Evolutionary conservation across 2,113 vertebrate genomes (phyloP), one percentile per base, ranked within the genome.

Genomic region (Axis porcinus): DNA sequence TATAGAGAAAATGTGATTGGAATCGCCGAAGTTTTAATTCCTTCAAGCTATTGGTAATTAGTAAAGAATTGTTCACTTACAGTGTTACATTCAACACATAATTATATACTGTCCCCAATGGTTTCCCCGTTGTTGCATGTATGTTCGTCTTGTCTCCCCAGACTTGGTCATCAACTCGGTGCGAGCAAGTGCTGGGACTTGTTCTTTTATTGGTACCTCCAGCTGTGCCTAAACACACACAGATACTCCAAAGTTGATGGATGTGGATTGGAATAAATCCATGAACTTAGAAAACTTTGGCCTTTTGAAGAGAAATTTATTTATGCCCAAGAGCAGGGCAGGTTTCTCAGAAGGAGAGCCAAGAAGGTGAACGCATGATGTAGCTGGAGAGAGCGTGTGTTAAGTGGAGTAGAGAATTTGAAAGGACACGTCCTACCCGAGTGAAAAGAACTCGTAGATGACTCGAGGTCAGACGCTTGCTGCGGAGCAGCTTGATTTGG

Each of bases 31-130:
- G 94, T 95, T 97, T 96, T 98, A 95, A 97, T 97, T 97, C 93
- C 88, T 97, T 96, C 64, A 94, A 94, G 91, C 78, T 97, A 95
- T 91, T 88, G 93, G 91, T 98, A 97, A 98, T 98, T 98, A 98
- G 96, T 87, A 81, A 95, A 95, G 95, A 95, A 98, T 30, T 92
- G 40, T 76, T 62, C 33, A 74, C 40, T 74, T 92, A 64, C 54
- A 95, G 76, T 70, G 93, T 90, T 97, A 70, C n/a, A 81, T 93
- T 93, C 70, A 84, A 60, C 86, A 84, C 86, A 97, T 97, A 95
- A 97, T 97, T 94, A 97, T 76, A 93, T 28, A 79, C 40, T 76
- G 36, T 93, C 83, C 95, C 45, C 25, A 84, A 83, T 30, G 89
- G 94, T 93, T 98, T 98, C 79, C 93, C 67, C 3, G 16, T 50